Evolutionary conservation across 1,140 invertebrate genomes (phyloP).

Genomic region (Carposina sasakii): DNA sequence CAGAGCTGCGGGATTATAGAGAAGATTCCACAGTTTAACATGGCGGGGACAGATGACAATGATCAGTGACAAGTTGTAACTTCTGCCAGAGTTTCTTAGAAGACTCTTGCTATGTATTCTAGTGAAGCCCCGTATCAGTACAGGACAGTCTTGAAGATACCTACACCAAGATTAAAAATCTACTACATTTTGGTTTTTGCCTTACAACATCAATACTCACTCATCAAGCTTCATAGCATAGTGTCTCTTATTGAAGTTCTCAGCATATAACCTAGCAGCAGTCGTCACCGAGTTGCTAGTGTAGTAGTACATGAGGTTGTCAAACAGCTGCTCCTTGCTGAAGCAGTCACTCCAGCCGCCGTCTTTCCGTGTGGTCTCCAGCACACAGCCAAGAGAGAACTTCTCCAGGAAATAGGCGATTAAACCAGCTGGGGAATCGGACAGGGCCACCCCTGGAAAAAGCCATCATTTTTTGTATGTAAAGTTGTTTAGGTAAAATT

Average conservation of each 20-base stretch:
- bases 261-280: constrained; percentile 83
- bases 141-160: neutral
- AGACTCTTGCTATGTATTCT: neutral
- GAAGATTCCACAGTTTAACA: too few species aligned
- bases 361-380: constrained; percentile 70
- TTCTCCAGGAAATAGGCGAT: constrained; percentile 91
- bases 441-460: constrained; percentile 72
- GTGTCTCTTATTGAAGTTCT: constrained; percentile 70
- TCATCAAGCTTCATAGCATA: constrained; percentile 58
- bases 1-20: too few species aligned
- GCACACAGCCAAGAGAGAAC: constrained; percentile 85
- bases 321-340: constrained; percentile 84
- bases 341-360: constrained; percentile 80
- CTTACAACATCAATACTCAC: constrained; percentile 23
- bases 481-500: too few species aligned
- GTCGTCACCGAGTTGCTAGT: constrained; percentile 83
- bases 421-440: constrained; percentile 81
- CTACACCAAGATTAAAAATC: neutral
- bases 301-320: constrained; percentile 94
- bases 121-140: neutral
- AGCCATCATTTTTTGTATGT: too few species aligned
- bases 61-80: too few species aligned
- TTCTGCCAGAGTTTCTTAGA: too few species aligned
- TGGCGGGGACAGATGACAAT: too few species aligned
- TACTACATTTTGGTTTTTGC: neutral